Evolutionary conservation across 2,888 invertebrate genomes (phyloP), one percentile per base, ranked within the genome.

Genomic region (Sericinus montela): DNA sequence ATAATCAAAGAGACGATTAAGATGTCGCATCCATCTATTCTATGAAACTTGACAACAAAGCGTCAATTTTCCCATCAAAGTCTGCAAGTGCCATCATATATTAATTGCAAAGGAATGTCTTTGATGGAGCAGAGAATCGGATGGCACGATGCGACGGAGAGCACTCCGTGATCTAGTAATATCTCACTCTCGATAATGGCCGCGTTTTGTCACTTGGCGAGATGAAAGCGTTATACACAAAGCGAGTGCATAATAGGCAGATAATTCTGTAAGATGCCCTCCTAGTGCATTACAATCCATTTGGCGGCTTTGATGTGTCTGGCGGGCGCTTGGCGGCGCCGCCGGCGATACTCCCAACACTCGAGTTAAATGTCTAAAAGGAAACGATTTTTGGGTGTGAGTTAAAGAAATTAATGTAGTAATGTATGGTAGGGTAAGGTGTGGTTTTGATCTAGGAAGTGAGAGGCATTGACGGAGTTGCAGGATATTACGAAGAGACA

Each of bases 171-270:
- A 52, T 54, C 57, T 56, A 58, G 62, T 58, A 58, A 71, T 65
- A 69, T 65, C 67, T 70, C 69, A 65, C 68, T 75, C 62, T 65
- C 67, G 69, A 71, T 74, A 60, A 76, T 80, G 79, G 67, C 58
- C 59, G 63, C 53, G 58, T 65, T 62, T 64, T 69, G 69, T 70
- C 70, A 67, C 69, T 72, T 68, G 63, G 59, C 60, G 67, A 76
- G 75, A 80, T 80, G 75, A 79, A 80, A 77, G 77, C 60, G 62
- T 58, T 55, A 63, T 58, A 63, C 63, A 77, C 87, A 87, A 87
- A 87, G 87, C 80, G 66, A 88, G 87, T 80, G 83, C 69, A 60
- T 86, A 88, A 88, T 88, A 83, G 82, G 75, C 73, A 78, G 81
- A 84, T 80, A 75, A 82, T 83, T 82, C 76, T 59, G 66, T 68